These are phyloP conservation scores for Anas flavirostris DNA, from an alignment of 2,797 vertebrate species.

Conservation along the genomic window DNA sequence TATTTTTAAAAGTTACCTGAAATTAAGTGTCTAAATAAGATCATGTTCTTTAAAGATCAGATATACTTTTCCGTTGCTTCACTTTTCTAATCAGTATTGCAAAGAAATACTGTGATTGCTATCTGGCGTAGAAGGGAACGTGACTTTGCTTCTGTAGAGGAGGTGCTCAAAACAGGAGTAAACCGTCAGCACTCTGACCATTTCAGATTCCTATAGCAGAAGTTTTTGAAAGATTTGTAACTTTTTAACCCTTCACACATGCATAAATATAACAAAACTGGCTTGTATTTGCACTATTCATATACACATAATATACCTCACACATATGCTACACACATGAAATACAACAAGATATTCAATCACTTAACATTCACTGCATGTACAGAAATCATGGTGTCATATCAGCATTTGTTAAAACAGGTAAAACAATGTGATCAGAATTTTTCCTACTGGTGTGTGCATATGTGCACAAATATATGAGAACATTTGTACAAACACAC, in stretches of 20 bases:
- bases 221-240: not conserved
- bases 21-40: not conserved
- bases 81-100: not conserved
- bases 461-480: not conserved
- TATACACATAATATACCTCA: not conserved
- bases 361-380: not conserved
- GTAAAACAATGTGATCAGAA: not conserved
- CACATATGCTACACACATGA: accelerated
- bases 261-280: not conserved
- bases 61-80: not conserved
- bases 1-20: not conserved
- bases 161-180: not conserved
- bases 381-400: not conserved
- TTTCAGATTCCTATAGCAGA: not conserved
- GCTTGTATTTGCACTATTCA: not conserved
- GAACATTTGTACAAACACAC: not conserved
- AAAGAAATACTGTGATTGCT: accelerated
- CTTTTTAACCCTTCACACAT: not conserved
- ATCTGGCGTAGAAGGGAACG: not conserved
- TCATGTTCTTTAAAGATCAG: not conserved
- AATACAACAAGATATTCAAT: not conserved
- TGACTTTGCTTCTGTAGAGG: not conserved
- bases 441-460: not conserved
- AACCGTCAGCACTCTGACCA: not conserved
- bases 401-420: not conserved